Conservation (phyloP, 2,888 invertebrate genomes). For the Phytoseiulus persimilis region DNA sequence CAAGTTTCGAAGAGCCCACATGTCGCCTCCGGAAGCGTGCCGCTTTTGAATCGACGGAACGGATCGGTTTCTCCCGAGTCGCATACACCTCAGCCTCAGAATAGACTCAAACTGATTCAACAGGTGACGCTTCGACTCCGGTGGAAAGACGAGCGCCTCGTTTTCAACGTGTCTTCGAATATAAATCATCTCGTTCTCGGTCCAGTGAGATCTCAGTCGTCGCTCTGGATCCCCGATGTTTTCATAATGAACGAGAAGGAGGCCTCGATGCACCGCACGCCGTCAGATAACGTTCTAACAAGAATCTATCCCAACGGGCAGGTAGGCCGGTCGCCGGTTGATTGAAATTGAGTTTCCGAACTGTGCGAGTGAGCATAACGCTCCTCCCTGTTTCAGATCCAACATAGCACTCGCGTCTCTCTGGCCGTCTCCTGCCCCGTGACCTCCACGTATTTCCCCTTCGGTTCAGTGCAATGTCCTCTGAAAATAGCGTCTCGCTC, state of each 20-base stretch:
- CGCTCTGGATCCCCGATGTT: background rate
- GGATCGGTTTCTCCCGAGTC: background rate
- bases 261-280: slow-evolving; percentile 13
- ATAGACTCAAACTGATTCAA: background rate
- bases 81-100: background rate
- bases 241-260: slow-evolving; percentile 31
- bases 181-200: background rate
- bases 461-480: slow-evolving; percentile 11
- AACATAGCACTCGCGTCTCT: slow-evolving; percentile 17
- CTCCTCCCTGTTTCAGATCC: slow-evolving; percentile 18
- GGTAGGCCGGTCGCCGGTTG: background rate
- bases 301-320: slow-evolving; percentile 25
- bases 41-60: background rate
- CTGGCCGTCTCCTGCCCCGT: background rate
- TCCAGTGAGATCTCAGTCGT: background rate
- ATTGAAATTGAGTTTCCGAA: background rate
- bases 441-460: background rate
- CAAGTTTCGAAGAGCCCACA: background rate
- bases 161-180: background rate
- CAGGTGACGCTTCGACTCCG: slow-evolving; percentile 18
- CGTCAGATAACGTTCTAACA: background rate
- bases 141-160: slow-evolving; percentile 21
- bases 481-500: slow-evolving; percentile 13
- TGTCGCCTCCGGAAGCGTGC: background rate
- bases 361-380: background rate